Evolutionary conservation across 2,888 invertebrate species (phyloP).

Genomic region (Trachelus stipa): DNA sequence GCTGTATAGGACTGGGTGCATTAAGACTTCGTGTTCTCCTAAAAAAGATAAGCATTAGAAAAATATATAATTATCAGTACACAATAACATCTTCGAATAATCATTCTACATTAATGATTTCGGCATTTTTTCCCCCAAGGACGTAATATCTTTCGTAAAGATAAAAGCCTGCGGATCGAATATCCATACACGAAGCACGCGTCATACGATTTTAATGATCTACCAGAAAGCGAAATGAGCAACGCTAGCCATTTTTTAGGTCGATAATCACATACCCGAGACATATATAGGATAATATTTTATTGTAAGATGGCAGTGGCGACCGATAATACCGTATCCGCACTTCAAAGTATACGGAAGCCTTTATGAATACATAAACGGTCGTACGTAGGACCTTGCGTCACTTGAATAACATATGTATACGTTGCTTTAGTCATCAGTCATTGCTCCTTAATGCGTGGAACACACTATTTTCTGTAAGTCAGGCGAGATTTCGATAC

Average conservation of each 20-base stretch:
- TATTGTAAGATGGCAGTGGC: neutral
- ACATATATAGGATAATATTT: neutral
- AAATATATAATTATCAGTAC: neutral
- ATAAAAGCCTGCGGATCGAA: neutral
- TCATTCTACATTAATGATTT: neutral
- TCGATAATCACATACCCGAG: neutral
- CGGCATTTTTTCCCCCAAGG: neutral
- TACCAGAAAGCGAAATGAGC: neutral
- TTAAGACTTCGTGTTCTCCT: conserved; percentile 95
- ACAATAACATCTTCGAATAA: neutral
- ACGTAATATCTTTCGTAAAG: neutral
- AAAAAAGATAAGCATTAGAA: conserved; percentile 64
- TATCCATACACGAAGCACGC: no score
- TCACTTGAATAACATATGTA: neutral
- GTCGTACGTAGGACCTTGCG: neutral
- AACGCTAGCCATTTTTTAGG: neutral
- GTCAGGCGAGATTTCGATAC: neutral
- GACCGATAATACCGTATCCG: neutral
- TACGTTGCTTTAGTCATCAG: neutral
- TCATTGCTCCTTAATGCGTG: neutral
- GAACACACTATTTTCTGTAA: neutral
- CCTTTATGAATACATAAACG: neutral
- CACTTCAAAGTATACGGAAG: neutral
- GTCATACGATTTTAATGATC: no score
- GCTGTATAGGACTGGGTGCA: conserved; percentile 95